phyloP scores from a whole-genome alignment of 2,888 invertebrate genomes.

The Agonum fuliginosum region DNA sequence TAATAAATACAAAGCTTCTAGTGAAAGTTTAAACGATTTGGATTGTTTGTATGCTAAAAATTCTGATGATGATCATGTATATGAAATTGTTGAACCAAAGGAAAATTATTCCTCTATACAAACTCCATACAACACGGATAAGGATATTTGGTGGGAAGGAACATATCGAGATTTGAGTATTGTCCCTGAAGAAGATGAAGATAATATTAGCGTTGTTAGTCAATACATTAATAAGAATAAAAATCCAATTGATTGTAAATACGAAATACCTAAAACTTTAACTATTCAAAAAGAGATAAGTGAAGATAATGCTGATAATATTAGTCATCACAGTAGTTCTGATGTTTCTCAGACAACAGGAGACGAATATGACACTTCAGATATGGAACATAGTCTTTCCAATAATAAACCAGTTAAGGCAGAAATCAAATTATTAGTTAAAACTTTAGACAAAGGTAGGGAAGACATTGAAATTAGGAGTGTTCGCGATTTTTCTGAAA shows the following conservation, averaged over 20 bases:
- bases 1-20: constrained; percentile 48
- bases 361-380: constrained; percentile 65
- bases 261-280: background rate
- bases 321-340: constrained; percentile 62
- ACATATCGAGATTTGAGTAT: constrained; percentile 71
- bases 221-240: background rate
- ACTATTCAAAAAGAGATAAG: background rate
- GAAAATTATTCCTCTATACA: background rate
- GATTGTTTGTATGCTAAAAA: background rate
- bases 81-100: constrained; percentile 50
- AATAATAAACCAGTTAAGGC: constrained; percentile 69
- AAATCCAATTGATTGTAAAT: background rate
- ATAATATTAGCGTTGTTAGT: constrained; percentile 67
- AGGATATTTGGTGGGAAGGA: constrained; percentile 72
- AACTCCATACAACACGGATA: constrained; percentile 51
- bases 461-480: constrained; percentile 75
- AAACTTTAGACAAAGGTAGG: constrained; percentile 73
- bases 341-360: constrained; percentile 63
- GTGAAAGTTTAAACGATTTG: constrained; percentile 48
- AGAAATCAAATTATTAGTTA: constrained; percentile 74
- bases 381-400: constrained; percentile 64
- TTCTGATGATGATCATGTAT: constrained; percentile 47
- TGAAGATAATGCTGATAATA: constrained; percentile 43
- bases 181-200: constrained; percentile 72
- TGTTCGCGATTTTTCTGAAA: constrained; percentile 69